Evolutionary conservation across 2,797 vertebrate species (phyloP), one percentile per base, ranked within the genome.

Genomic region (Xenops minutus): DNA sequence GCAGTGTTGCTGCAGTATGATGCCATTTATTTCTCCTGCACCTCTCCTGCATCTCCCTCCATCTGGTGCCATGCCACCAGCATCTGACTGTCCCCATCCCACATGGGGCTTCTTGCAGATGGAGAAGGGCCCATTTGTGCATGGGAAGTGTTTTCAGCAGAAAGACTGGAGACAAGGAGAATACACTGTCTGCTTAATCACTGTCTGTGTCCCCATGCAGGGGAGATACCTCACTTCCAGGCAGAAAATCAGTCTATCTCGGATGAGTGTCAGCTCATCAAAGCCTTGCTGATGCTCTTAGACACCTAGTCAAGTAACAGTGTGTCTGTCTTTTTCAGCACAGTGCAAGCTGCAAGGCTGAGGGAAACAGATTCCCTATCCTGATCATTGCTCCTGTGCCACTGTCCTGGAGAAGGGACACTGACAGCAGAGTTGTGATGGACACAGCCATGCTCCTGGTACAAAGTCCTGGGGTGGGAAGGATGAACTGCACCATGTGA

Each of bases 1-100:
- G 1, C 7, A 2, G 21, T 3, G 0, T 14, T 44, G 36, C 23
- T 52, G 26, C 29, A 39, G 20, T 2, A 1, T 18, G 52, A 52
- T 21, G 21, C 19, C 23, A 24, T 30, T 52, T 72, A 1, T 51
- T 61, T 14, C 26, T n/a, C 19, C 30, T 30, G 27, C 29, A 54
- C 11, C 17, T 14, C 26, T n/a, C 17, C 30, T 22, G 32, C 32
- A n/a, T 21, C 32, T 77, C n/a, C 54, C 26, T 55, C 44, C 67
- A 59, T 21, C 21, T 1, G 1, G 5, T 27, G 12, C 39, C 16
- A 14, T 1, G 2, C 36, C 29, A 26, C 37, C 4, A 2, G 22
- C 44, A 39, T 15, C 1, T 2, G 24, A 26, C 21, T 1, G 2
- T 32, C 19, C 17, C 29, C 26, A 10, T 61, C 44, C 49, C 24